These are phyloP conservation scores for Octomys mimax DNA, from an alignment of 2,797 vertebrate genomes.

Conservation along the genomic window DNA sequence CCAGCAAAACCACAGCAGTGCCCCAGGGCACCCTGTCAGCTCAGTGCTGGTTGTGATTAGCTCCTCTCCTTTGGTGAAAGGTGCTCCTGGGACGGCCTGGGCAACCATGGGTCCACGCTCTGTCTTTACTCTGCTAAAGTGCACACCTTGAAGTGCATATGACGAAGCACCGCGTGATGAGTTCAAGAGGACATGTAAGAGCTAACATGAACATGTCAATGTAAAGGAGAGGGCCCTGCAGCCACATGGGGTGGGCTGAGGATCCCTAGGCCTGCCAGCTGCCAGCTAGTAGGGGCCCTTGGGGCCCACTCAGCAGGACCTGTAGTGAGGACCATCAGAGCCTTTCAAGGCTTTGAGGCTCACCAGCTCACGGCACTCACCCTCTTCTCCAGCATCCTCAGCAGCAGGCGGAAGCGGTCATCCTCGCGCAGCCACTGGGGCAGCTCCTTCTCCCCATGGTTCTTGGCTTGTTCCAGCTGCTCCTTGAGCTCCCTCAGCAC, in stretches of 20 bases:
- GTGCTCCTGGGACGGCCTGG: neutral
- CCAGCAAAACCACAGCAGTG: neutral
- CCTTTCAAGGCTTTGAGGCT: rapidly evolving
- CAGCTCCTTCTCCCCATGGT: constrained; percentile 93
- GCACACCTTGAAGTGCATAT: rapidly evolving
- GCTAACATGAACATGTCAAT: neutral
- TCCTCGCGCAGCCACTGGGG: constrained; percentile 94
- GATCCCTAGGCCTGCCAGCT: neutral
- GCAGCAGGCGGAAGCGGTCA: constrained; percentile 94
- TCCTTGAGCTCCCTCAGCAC: constrained; percentile 95
- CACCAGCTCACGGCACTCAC: constrained; percentile 82
- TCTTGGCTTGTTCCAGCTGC: constrained; percentile 94
- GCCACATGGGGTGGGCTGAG: neutral
- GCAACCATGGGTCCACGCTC: neutral
- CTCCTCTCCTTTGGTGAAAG: no score
- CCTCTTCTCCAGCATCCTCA: constrained; percentile 95
- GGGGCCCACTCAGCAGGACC: neutral
- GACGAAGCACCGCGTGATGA: neutral
- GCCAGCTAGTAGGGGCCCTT: neutral
- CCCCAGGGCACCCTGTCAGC: neutral
- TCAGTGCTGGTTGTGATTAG: neutral
- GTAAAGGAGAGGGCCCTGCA: neutral
- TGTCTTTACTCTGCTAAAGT: neutral
- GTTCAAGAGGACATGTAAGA: neutral
- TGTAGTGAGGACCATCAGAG: rapidly evolving